phyloP scores from a whole-genome alignment of 2,113 vertebrate genomes.

The Noturus placidus region DNA sequence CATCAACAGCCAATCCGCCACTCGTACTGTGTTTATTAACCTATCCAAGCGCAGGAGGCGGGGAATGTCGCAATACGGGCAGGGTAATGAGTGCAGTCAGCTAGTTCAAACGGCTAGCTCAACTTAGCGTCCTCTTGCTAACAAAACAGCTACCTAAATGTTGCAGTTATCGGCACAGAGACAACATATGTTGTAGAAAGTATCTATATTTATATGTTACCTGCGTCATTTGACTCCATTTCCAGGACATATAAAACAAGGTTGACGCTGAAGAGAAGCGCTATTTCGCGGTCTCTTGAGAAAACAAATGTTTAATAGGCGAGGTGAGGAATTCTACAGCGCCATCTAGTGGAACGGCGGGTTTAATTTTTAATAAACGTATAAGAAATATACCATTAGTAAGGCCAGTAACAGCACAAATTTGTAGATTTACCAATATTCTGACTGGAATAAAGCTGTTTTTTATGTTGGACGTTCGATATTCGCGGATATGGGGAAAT shows the following conservation, averaged over 20 bases:
- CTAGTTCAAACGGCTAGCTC: background rate
- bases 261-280: background rate
- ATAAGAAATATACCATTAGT: too few relatives aligned
- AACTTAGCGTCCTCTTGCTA: background rate
- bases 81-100: background rate
- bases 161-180: background rate
- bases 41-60: background rate
- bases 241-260: background rate
- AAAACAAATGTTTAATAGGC: background rate
- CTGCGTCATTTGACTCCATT: slow-evolving; percentile 47
- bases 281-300: background rate
- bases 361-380: background rate
- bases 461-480: too few relatives aligned
- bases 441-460: too few relatives aligned
- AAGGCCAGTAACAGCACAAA: too few relatives aligned
- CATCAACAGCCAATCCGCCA: background rate
- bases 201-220: background rate
- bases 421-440: too few relatives aligned
- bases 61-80: background rate
- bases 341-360: slow-evolving; percentile 19
- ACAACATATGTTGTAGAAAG: background rate
- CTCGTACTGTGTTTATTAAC: background rate
- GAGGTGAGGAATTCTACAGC: background rate
- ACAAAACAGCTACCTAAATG: background rate
- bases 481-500: too few relatives aligned